phyloP scores from a whole-genome alignment of 2,888 invertebrate species.

The Acanthosepion lycidas region DNA sequence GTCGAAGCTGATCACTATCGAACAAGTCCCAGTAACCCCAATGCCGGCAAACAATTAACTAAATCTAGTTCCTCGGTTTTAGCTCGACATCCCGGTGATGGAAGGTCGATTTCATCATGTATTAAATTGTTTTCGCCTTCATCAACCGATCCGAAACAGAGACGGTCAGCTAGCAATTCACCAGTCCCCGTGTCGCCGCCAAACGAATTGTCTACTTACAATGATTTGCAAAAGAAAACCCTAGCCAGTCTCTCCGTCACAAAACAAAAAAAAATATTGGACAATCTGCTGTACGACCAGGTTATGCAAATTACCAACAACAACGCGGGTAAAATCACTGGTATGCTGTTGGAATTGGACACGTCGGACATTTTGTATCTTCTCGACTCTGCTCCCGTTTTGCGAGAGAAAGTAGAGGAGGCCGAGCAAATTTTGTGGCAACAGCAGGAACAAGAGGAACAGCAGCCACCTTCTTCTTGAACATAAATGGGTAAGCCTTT shows the following conservation, averaged over 20 bases:
- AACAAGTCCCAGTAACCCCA: neutral
- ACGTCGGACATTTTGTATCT: neutral
- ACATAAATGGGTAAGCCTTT: neutral
- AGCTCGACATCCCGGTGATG: neutral
- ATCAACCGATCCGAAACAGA: neutral
- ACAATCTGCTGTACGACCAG: neutral
- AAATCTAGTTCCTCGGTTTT: neutral
- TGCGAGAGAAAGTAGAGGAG: neutral
- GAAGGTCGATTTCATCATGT: neutral
- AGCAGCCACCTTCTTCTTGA: neutral
- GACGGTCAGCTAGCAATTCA: too few relatives aligned
- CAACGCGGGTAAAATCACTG: neutral
- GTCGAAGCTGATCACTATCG: neutral
- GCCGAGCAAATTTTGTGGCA: conserved; percentile 14
- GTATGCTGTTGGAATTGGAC: neutral
- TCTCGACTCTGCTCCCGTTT: neutral
- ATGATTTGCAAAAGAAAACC: too few relatives aligned
- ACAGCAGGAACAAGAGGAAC: neutral
- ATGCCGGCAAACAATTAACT: neutral
- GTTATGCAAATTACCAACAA: neutral
- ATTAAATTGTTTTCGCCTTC: neutral
- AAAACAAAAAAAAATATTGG: too few relatives aligned
- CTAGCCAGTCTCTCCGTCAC: too few relatives aligned
- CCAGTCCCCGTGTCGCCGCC: too few relatives aligned
- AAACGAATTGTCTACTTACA: too few relatives aligned